These are phyloP conservation scores for Leptodactylus fallax DNA, from an alignment of 2,797 vertebrate genomes.

Conservation along the genomic window DNA sequence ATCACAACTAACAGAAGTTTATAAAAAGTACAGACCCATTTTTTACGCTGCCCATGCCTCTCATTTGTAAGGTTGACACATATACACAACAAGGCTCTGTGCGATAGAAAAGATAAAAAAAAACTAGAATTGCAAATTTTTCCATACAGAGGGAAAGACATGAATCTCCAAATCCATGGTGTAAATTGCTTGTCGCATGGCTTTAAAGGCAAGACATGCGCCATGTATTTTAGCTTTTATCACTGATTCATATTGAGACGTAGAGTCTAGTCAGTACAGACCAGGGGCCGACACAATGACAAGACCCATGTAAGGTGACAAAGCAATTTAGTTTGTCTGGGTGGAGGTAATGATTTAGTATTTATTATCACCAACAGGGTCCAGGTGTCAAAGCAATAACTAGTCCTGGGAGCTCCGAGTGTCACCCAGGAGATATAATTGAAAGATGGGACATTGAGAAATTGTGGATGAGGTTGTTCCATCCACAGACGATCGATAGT, in stretches of 20 bases:
- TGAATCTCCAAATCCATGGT: constrained; percentile 25
- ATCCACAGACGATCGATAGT: constrained; percentile 70
- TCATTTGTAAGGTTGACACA: not conserved
- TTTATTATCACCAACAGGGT: constrained; percentile 64
- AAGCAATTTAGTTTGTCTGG: not conserved
- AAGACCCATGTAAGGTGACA: not conserved
- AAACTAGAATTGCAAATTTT: not conserved
- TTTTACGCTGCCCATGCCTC: not conserved
- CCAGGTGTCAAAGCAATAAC: constrained; percentile 66
- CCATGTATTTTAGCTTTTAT: constrained; percentile 20
- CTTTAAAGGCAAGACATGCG: constrained; percentile 1
- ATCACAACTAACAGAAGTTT: not conserved
- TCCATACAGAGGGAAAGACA: constrained; percentile 5
- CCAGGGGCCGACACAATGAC: not conserved
- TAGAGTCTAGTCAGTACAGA: constrained; percentile 17
- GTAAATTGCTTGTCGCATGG: constrained; percentile 42
- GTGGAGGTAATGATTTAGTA: constrained; percentile 65
- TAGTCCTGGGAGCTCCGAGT: constrained; percentile 64
- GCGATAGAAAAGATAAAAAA: not conserved
- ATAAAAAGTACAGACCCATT: not conserved
- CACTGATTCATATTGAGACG: constrained; percentile 31
- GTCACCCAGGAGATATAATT: constrained; percentile 73
- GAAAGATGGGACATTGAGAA: constrained; percentile 73
- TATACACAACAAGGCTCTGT: not conserved
- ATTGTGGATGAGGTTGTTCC: constrained; percentile 72